Conservation (phyloP, 2,797 vertebrate species). For the Macropodus opercularis region DNA sequence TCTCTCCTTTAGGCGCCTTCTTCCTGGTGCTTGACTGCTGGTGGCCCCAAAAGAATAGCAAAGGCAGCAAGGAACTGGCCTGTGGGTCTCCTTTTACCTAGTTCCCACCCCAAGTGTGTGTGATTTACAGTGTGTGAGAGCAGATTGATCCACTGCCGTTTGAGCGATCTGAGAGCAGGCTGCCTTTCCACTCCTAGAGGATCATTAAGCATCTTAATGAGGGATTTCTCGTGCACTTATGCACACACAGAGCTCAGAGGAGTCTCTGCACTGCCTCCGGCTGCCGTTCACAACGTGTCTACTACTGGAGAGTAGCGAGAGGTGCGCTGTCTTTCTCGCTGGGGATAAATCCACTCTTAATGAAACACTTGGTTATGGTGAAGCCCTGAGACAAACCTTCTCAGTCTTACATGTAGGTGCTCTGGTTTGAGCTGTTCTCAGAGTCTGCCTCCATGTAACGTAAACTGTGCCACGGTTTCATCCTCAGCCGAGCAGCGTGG, state of each 20-base stretch:
- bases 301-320: conserved; percentile 50
- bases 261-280: conserved; percentile 46
- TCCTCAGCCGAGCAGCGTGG: conserved; percentile 14
- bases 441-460: conserved; percentile 41
- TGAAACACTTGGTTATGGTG: conserved; percentile 80
- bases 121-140: conserved; percentile 84
- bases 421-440: conserved; percentile 43
- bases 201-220: conserved; percentile 76
- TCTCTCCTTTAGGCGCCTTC: conserved; percentile 61
- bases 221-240: conserved; percentile 59
- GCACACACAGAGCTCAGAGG: conserved; percentile 50
- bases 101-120: conserved; percentile 72
- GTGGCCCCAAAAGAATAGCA: conserved; percentile 71
- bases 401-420: conserved; percentile 48
- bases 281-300: conserved; percentile 56
- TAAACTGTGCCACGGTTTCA: conserved; percentile 41
- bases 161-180: conserved; percentile 52
- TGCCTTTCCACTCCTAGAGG: conserved; percentile 56
- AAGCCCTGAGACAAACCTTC: conserved; percentile 49
- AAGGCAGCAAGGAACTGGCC: conserved; percentile 53
- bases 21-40: conserved; percentile 60
- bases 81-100: conserved; percentile 51
- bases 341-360: conserved; percentile 75
- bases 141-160: conserved; percentile 78
- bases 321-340: conserved; percentile 69